Conservation (phyloP, 92 coral and sea anemone genomes). For the Heliopora coerulea region DNA sequence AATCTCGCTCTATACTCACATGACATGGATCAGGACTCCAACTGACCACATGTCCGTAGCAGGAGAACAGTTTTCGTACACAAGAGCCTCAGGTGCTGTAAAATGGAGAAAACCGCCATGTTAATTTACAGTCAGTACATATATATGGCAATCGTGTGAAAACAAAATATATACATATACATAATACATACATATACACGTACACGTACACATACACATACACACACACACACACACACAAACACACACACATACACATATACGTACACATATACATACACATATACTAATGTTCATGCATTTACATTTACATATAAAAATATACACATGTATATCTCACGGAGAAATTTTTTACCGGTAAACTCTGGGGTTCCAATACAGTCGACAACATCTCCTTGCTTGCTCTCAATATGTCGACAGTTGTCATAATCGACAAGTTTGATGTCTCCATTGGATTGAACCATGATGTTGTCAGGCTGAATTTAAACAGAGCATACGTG, state of each 20-base stretch:
- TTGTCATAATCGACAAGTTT: constrained; percentile 93
- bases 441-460: constrained; percentile 74
- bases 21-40: constrained; percentile 75
- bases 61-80: constrained; percentile 77
- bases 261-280: no score
- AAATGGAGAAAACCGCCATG: background rate
- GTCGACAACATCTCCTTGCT: constrained; percentile 80
- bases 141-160: no score
- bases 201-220: no score
- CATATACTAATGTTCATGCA: no score
- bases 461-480: constrained; percentile 90
- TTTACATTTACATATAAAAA: no score
- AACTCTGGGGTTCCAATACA: constrained; percentile 91
- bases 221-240: no score
- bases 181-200: no score
- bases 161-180: no score
- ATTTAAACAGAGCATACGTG: no score
- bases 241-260: no score
- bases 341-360: constrained; percentile 52
- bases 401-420: constrained; percentile 66
- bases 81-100: constrained; percentile 94
- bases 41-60: constrained; percentile 98
- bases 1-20: constrained; percentile 74
- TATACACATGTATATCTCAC: background rate
- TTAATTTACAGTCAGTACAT: background rate